Conservation (phyloP, 2,113 vertebrate genomes). For the Bothrops jararaca region DNA sequence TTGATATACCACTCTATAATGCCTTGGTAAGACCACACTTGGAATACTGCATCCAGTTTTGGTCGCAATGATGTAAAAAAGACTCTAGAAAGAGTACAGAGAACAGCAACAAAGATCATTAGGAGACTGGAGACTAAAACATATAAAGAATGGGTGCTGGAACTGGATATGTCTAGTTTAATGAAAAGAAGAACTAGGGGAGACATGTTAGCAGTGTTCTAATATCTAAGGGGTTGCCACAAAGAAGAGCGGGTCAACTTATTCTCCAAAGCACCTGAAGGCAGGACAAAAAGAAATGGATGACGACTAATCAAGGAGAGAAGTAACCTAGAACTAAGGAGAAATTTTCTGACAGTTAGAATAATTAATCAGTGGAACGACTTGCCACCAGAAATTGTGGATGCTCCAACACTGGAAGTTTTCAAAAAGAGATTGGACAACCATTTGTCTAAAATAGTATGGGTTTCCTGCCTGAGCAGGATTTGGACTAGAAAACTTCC, state of each 20-base stretch:
- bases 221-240: background rate
- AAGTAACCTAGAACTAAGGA: no score
- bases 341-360: no score
- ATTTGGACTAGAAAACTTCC: no score
- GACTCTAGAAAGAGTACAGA: background rate
- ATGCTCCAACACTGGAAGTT: no score
- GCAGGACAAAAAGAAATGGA: background rate
- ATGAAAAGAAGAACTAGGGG: background rate
- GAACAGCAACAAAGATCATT: background rate
- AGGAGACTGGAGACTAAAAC: background rate
- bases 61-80: background rate
- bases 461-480: no score
- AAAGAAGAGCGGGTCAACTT: background rate
- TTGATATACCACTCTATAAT: background rate
- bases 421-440: no score
- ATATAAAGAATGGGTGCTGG: background rate
- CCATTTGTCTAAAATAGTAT: no score
- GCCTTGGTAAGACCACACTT: background rate
- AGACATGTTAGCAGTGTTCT: background rate
- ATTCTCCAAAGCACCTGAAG: background rate
- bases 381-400: no score
- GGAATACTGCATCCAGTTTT: background rate
- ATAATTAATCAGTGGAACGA: no score
- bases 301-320: background rate
- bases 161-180: background rate